A percentile compares a stretch with the other conserved stretches of the same genome.
phyloP scores from a whole-genome alignment of 2,113 vertebrate species.

The Eublepharis macularius region DNA sequence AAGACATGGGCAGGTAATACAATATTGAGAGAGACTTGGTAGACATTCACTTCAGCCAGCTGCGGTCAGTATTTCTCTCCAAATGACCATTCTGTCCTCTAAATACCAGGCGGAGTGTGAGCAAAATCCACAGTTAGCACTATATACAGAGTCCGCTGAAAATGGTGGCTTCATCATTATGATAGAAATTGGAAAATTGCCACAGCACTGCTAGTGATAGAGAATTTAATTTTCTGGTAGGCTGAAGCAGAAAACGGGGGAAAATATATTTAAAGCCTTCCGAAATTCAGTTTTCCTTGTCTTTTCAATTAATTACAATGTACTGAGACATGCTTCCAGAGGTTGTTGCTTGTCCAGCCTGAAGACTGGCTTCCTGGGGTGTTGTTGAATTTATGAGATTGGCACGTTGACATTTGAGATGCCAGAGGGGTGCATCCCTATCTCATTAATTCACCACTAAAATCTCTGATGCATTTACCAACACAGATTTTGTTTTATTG shows the following conservation, averaged over 20 bases:
- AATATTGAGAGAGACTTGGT: no score
- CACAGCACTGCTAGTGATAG: slow-evolving; percentile 16
- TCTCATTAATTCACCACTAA: slow-evolving; percentile 29
- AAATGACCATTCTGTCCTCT: no score
- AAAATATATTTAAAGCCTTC: slow-evolving; percentile 29
- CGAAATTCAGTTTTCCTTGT: slow-evolving; percentile 53
- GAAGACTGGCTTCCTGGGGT: not conserved
- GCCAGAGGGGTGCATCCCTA: not conserved
- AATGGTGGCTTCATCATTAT: slow-evolving; percentile 54
- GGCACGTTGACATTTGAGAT: not conserved
- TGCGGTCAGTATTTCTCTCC: no score
- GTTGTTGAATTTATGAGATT: slow-evolving; percentile 17
- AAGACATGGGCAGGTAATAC: no score
- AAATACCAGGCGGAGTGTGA: not conserved
- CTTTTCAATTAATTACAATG: slow-evolving; percentile 47
- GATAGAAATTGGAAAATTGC: slow-evolving; percentile 51
- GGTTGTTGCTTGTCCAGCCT: slow-evolving; percentile 14
- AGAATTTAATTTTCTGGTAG: slow-evolving; percentile 54
- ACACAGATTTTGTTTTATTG: not conserved
- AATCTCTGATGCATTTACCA: not conserved
- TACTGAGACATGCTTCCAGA: slow-evolving; percentile 2
- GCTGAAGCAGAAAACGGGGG: slow-evolving; percentile 45
- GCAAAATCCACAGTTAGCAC: not conserved
- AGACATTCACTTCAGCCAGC: no score
- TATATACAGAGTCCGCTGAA: slow-evolving; percentile 5